phyloP scores from a whole-genome alignment of 2,888 invertebrate species.

The Bursaphelenchus okinawaensis region DNA sequence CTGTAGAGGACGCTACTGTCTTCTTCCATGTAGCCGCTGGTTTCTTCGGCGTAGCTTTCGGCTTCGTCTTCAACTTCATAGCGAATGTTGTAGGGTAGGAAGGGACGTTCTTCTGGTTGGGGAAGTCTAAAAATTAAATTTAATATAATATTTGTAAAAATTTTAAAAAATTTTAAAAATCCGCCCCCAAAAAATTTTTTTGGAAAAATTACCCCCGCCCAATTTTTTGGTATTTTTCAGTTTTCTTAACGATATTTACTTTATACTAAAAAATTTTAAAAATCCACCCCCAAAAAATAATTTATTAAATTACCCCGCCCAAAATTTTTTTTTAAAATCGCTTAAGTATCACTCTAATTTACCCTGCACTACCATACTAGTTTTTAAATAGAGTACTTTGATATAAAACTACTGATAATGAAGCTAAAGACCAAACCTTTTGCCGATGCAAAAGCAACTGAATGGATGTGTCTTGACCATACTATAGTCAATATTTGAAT shows the following conservation, averaged over 20 bases:
- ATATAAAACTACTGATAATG: too few relatives aligned
- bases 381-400: too few relatives aligned
- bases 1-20: not conserved
- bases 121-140: constrained; percentile 28
- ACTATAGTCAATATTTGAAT: too few relatives aligned
- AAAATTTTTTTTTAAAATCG: too few relatives aligned
- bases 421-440: not conserved
- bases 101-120: constrained; percentile 32
- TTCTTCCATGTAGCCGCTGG: not conserved
- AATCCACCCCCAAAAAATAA: too few relatives aligned
- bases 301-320: too few relatives aligned
- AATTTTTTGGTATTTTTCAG: not conserved
- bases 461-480: not conserved
- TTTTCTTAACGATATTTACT: not conserved
- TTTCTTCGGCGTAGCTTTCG: constrained; percentile 7
- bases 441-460: not conserved
- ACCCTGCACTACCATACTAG: too few relatives aligned
- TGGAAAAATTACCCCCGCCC: not conserved
- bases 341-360: too few relatives aligned
- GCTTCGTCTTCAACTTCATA: constrained; percentile 28
- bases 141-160: constrained; percentile 11
- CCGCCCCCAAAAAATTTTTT: not conserved
- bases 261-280: not conserved
- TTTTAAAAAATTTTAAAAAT: not conserved
- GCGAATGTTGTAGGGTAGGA: constrained; percentile 36